Conservation (phyloP, 92 coral and sea anemone genomes). For the Porites lobata region DNA sequence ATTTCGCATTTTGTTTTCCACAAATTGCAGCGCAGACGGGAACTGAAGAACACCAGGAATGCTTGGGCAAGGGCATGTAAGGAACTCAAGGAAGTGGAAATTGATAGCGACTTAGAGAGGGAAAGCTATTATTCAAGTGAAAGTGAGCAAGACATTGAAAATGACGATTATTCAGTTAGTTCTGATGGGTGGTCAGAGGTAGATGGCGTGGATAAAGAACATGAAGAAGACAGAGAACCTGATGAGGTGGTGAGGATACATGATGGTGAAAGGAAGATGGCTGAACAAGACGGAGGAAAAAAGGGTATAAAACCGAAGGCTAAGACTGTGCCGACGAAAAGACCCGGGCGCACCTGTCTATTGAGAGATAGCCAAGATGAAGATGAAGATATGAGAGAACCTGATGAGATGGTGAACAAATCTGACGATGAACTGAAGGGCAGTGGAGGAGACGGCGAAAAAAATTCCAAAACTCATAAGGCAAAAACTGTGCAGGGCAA, state of each 20-base stretch:
- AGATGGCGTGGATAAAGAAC: neutral
- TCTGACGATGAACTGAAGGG: neutral
- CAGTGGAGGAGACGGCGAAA: neutral
- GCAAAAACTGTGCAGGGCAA: neutral
- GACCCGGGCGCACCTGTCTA: too few species aligned
- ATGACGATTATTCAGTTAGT: neutral
- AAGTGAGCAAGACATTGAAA: too few species aligned
- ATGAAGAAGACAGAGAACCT: neutral
- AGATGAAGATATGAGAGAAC: neutral
- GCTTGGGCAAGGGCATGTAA: neutral
- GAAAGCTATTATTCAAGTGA: neutral
- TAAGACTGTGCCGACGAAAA: too few species aligned
- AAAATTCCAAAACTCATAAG: neutral
- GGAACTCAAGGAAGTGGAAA: neutral
- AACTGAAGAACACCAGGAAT: slow-evolving; percentile 4
- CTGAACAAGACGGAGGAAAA: neutral
- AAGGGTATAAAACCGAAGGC: neutral
- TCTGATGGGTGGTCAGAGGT: slow-evolving; percentile 2
- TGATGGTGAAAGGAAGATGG: neutral
- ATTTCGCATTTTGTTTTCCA: neutral
- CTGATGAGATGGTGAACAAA: too few species aligned
- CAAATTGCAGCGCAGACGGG: slow-evolving; percentile 15
- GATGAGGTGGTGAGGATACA: neutral
- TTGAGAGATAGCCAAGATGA: too few species aligned
- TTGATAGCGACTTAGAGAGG: neutral